Base-by-base conservation (phyloP, 2,888 invertebrate genomes). In the Nasonovia ribisnigri region DNA sequence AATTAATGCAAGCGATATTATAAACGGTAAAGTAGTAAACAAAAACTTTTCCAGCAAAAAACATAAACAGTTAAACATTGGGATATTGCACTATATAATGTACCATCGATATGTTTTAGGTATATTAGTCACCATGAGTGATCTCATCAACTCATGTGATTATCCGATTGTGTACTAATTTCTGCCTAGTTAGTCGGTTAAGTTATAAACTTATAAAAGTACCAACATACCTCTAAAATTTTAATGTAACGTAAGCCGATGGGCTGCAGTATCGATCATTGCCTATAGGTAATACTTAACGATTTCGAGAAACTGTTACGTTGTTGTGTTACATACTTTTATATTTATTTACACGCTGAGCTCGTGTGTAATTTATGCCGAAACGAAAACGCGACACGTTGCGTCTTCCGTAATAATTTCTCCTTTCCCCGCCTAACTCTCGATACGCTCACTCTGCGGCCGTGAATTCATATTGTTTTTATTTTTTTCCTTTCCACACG, bases 351-450 rank as follows among this genome's bases (percentile, higher is more conserved):
- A 77, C 16, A 57, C 24, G 16, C n/a, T 5, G 10, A 67, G 46
- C n/a, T 46, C 10, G n/a, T 60, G 29, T 60, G 60, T 90, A 90
- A 90, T 90, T 90, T 67, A 67, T 90, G 60, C 90, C 67, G n/a
- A 90, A 67, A 90, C 90, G 90, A 90, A 67, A 67, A 90, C 67
- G 90, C 90, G 46, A 60, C 90, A 67, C 90, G 43, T 67, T 43
- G 11, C 29, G 42, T 90, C 90, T 90, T 90, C 54, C 90, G 60
- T 90, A 90, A 77, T 77, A 77, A 90, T 90, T 90, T 90, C 90
- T 90, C 90, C 90, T 90, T 90, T 90, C 60, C 90, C 90, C 90
- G 90, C 60, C 67, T n/a, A 67, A 54, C 54, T 57, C 89, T 89
- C 43, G n/a, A 60, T 57, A 46, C n/a, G 46, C 60, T 54, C 54